Conservation (phyloP, 2,797 vertebrate species). For the Macropodus opercularis region DNA sequence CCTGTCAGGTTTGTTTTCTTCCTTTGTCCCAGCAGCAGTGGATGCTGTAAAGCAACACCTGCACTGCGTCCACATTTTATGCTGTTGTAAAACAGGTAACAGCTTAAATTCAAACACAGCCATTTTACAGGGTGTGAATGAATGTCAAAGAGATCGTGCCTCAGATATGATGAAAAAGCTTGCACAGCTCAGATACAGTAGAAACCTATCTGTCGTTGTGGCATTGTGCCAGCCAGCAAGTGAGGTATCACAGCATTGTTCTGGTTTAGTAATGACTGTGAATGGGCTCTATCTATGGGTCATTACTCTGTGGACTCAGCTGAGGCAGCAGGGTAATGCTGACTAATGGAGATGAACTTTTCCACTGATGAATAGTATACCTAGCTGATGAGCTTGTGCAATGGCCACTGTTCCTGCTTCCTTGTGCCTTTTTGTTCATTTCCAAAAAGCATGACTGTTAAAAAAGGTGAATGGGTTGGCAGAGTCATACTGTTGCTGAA, state of each 20-base stretch:
- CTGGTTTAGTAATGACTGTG: constrained; percentile 66
- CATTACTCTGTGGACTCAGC: constrained; percentile 70
- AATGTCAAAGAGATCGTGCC: constrained; percentile 32
- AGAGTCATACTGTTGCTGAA: constrained; percentile 37
- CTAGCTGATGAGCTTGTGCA: constrained; percentile 46
- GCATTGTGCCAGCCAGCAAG: constrained; percentile 46
- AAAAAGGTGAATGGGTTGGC: constrained; percentile 41
- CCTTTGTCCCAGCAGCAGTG: constrained; percentile 39
- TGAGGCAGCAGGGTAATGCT: constrained; percentile 66
- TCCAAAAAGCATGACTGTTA: constrained; percentile 42
- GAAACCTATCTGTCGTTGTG: constrained; percentile 39
- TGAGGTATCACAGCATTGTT: constrained; percentile 49
- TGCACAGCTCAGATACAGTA: constrained; percentile 27
- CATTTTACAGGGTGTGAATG: constrained; percentile 30
- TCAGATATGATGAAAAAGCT: constrained; percentile 32
- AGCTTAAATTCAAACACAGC: constrained; percentile 3
- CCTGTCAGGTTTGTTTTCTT: constrained; percentile 68
- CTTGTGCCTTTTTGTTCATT: constrained; percentile 49
- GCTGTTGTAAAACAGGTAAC: constrained; percentile 18
- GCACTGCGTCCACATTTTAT: constrained; percentile 9
- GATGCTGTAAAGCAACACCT: constrained; percentile 35
- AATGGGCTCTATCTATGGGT: constrained; percentile 64
- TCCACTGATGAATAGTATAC: constrained; percentile 54
- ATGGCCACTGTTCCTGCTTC: constrained; percentile 15
- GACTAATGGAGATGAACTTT: constrained; percentile 74